Evolutionary conservation across 2,888 invertebrate genomes (phyloP), one percentile per base, ranked within the genome.

Genomic region (Slavum lentiscoides): DNA sequence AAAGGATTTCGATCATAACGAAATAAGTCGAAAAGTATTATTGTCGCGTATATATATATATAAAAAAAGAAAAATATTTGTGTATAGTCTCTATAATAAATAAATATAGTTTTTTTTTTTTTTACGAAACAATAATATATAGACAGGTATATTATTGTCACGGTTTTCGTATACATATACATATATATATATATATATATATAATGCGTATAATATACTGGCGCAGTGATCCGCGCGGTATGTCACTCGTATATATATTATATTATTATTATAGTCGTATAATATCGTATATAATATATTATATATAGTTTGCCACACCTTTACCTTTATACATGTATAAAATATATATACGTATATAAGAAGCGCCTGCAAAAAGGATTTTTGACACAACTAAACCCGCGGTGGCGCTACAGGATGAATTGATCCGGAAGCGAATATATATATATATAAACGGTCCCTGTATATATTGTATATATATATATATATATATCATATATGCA

Each of bases 391-490:
- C 15, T 15, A 30, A 53, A 53, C 30, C 11, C 13, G 43, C 53
- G 15, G 62, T n/a, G 69, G 37, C 37, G 55, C 62, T 37, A 7
- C n/a, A 53, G n/a, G 37, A 58, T 66, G 74, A 64, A 30, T 69
- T 58, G 69, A 68, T 68, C 68, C 76, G 59, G 76, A 68, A 76
- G 58, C 75, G 75, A 68, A 37, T 23, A 23, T 43, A 9, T 7
- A 43, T 59, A 37, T 23, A 23, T 43, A 9, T 7, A 43, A 7
- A 9, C 43, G 43, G 49, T 77, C 17, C 17, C 61, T 75, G 30
- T 1, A 30, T 30, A 4, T 4, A 30, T 30, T 30, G 30, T 30
- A 4, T 30, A 30, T 4, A 30, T 30, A 30, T 30, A 30, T n/a
- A n/a, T n/a, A n/a, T n/a, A n/a, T n/a, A n/a, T n/a, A n/a, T n/a